These are phyloP conservation scores for Drosophila albomicans DNA, from an alignment of 1,140 invertebrate genomes.

Conservation along the genomic window DNA sequence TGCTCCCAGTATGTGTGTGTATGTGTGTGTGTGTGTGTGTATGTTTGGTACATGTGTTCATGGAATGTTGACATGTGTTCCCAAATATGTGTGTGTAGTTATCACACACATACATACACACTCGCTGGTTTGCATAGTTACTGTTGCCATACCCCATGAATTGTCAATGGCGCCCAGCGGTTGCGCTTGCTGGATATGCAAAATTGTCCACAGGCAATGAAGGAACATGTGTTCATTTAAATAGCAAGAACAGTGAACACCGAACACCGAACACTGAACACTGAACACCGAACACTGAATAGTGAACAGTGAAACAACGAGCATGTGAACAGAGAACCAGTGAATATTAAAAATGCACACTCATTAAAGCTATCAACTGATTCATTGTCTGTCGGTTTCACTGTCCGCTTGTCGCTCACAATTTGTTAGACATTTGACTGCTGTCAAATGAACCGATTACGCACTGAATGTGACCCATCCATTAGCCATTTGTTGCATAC, in stretches of 20 bases:
- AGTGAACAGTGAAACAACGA: slow-evolving; percentile 10
- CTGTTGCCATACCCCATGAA: slow-evolving; percentile 43
- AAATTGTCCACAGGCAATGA: slow-evolving; percentile 40
- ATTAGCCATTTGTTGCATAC: slow-evolving; percentile 17
- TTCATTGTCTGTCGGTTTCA: not conserved
- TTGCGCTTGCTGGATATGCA: slow-evolving; percentile 26
- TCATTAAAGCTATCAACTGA: slow-evolving; percentile 25
- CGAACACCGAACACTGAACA: slow-evolving; percentile 23
- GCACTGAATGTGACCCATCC: not conserved
- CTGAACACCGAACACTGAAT: slow-evolving; percentile 1
- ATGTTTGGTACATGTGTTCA: slow-evolving; percentile 73
- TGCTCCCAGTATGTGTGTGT: not conserved
- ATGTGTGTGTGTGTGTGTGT: slow-evolving; percentile 28
- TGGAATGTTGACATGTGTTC: slow-evolving; percentile 82
- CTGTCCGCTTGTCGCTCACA: slow-evolving; percentile 15
- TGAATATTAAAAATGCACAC: slow-evolving; percentile 7
- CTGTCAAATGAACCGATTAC: slow-evolving; percentile 27
- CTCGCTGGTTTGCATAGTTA: slow-evolving; percentile 28
- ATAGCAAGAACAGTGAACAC: slow-evolving; percentile 43
- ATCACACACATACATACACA: slow-evolving; percentile 36
- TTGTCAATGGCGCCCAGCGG: slow-evolving; percentile 36
- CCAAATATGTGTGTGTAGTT: slow-evolving; percentile 65
- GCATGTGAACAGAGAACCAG: slow-evolving; percentile 24
- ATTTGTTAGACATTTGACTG: slow-evolving; percentile 43
- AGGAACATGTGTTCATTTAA: slow-evolving; percentile 59